phyloP scores from a whole-genome alignment of 1,140 invertebrate genomes.

The Penaeus chinensis region DNA sequence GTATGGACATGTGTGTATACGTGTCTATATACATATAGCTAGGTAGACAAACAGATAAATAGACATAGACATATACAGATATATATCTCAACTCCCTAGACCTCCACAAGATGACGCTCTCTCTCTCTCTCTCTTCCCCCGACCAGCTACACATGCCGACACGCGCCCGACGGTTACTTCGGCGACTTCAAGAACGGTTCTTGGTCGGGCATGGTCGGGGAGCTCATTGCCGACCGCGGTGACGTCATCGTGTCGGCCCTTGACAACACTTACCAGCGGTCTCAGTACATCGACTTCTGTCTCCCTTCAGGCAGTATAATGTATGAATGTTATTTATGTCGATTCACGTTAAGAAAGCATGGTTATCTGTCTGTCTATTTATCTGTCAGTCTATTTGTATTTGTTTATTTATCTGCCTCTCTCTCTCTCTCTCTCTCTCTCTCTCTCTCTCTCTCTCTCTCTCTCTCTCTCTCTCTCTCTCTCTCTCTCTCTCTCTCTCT shows the following conservation, averaged over 20 bases:
- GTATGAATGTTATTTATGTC: neutral
- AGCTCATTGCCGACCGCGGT: neutral
- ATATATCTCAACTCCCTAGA: neutral
- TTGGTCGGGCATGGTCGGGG: constrained; percentile 29
- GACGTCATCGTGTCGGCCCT: constrained; percentile 27
- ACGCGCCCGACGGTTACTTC: constrained; percentile 18
- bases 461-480: too few species aligned
- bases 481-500: too few species aligned
- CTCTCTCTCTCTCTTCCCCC: neutral
- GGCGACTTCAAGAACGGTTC: constrained; percentile 1
- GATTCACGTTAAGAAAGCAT: too few species aligned
- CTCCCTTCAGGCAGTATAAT: constrained; percentile 10
- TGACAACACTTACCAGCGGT: constrained; percentile 32
- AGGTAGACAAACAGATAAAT: too few species aligned
- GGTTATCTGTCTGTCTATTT: too few species aligned
- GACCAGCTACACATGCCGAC: constrained; percentile 1
- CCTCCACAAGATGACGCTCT: neutral
- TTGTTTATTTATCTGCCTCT: too few species aligned
- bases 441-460: too few species aligned
- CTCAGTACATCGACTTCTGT: constrained; percentile 10
- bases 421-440: too few species aligned
- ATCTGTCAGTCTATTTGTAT: too few species aligned
- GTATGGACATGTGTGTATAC: too few species aligned
- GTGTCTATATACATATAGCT: too few species aligned
- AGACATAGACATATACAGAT: neutral